Percentiles rank a stretch among this genome's conserved stretches.
Conservation (phyloP, 2,113 vertebrate species). For the Herpetotheres cachinnans region DNA sequence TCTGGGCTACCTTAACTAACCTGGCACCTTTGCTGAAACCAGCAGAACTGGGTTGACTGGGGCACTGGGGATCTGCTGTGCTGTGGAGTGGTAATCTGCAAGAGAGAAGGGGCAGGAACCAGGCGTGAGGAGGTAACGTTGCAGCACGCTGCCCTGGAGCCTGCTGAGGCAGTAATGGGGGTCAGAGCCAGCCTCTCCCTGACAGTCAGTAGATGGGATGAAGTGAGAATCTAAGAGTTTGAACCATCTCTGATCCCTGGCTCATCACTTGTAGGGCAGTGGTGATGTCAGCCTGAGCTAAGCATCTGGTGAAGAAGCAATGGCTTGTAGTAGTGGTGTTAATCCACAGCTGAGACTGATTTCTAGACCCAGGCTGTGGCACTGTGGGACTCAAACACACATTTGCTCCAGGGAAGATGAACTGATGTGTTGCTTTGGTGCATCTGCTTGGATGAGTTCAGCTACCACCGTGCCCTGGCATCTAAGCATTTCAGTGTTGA, state of each 20-base stretch:
- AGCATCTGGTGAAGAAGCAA: not conserved
- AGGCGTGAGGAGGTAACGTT: not conserved
- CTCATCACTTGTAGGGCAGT: not conserved
- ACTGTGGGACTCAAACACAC: not conserved
- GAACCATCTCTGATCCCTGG: not conserved
- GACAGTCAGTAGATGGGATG: not conserved
- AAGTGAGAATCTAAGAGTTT: not conserved
- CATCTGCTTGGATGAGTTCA: not conserved
- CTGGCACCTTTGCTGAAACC: not conserved
- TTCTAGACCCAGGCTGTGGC: not conserved
- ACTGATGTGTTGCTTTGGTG: not conserved
- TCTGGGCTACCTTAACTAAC: not conserved
- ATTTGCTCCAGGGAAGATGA: not conserved
- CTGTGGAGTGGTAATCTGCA: not conserved
- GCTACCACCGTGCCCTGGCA: not conserved
- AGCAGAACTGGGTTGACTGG: not conserved
- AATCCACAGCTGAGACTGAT: not conserved
- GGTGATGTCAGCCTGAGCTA: not conserved
- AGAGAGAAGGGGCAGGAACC: not conserved
- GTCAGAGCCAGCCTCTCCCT: not conserved
- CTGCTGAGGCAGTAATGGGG: not conserved
- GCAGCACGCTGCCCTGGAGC: not conserved
- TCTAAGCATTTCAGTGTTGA: not conserved
- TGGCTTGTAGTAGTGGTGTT: not conserved
- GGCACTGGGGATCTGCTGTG: not conserved